Evolutionary conservation across 2,888 invertebrate species (phyloP), one percentile per base, ranked within the genome.

Genomic region (Ferrisia virgata): DNA sequence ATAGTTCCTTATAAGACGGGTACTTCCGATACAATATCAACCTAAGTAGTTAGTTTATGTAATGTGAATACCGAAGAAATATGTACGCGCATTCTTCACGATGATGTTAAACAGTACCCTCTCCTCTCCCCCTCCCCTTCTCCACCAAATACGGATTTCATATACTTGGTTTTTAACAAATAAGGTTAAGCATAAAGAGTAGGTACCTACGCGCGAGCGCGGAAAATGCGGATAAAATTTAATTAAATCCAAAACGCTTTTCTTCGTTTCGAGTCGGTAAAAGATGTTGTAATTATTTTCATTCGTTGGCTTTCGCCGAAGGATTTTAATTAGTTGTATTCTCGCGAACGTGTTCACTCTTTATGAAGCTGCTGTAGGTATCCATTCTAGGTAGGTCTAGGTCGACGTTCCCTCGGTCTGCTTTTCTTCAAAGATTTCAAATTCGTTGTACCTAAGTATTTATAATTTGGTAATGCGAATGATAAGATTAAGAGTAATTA

Each of bases 321-420:
- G 25, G 64, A 64, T 64, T 64, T 64, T 64, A 64, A 64, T 64
- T 64, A 64, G 64, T 64, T 64, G 64, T 64, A 64, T 64, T 64
- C 64, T 25, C 64, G 53, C 53, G 22, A 64, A 28, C 64, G 28
- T 28, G 28, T 64, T 64, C 22, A 53, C 53, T 53, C 53, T 53
- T 53, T 53, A 9, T 53, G 53, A 53, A 40, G 11, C n/a, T n/a
- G n/a, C n/a, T n/a, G n/a, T n/a, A n/a, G n/a, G n/a, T n/a, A n/a
- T n/a, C n/a, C n/a, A n/a, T n/a, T n/a, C n/a, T n/a, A n/a, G n/a
- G n/a, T n/a, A n/a, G n/a, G n/a, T n/a, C n/a, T n/a, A n/a, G n/a
- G n/a, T n/a, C n/a, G n/a, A n/a, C n/a, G n/a, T n/a, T n/a, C n/a
- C n/a, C n/a, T n/a, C n/a, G n/a, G n/a, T n/a, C n/a, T n/a, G n/a